Conservation (phyloP, 2,113 vertebrate species). For the Cynoglossus semilaevis region DNA sequence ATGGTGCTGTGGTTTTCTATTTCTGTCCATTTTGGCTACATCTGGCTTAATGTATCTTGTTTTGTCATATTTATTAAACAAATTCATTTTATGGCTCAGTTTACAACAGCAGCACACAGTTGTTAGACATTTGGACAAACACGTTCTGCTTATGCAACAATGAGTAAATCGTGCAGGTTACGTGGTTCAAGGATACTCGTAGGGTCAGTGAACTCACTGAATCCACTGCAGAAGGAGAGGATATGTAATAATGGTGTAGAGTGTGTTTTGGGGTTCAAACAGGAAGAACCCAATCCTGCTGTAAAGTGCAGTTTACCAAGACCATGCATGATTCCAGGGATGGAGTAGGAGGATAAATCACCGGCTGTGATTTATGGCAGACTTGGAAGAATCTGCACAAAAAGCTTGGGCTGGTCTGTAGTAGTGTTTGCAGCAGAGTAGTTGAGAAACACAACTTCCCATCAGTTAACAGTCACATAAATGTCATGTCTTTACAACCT, state of each 20-base stretch:
- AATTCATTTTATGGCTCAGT: constrained; percentile 3
- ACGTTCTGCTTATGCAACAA: background rate
- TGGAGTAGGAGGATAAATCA: constrained; percentile 4
- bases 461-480: constrained; percentile 10
- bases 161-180: background rate
- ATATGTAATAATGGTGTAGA: constrained; percentile 9
- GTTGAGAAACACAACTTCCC: constrained; percentile 1
- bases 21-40: background rate
- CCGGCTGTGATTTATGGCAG: constrained; percentile 27
- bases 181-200: background rate
- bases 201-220: constrained; percentile 4
- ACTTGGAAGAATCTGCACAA: constrained; percentile 24
- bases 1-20: background rate
- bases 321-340: constrained; percentile 30
- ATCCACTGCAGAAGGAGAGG: constrained; percentile 20
- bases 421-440: background rate
- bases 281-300: constrained; percentile 45
- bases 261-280: constrained; percentile 6
- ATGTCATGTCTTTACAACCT: constrained; percentile 6
- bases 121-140: constrained; percentile 8
- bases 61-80: background rate
- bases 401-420: constrained; percentile 9
- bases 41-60: background rate
- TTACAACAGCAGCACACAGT: constrained; percentile 2
- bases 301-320: constrained; percentile 38